Base-by-base conservation (phyloP, 1,140 invertebrate species). In the Heterodera schachtii region DNA sequence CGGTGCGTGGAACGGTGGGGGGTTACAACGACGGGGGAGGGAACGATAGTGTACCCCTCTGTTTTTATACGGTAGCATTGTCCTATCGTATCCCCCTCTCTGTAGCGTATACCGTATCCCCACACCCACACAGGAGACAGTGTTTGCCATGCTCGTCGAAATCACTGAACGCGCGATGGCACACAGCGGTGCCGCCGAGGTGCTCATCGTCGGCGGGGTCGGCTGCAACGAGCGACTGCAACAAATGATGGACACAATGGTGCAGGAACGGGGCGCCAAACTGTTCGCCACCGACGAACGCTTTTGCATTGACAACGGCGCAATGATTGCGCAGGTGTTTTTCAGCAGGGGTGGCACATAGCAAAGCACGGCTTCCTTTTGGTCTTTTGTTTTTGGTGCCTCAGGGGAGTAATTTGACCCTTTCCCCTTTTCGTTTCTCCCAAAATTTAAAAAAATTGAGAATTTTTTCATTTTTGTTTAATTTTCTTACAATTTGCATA, bases 161-260 rank as follows among this genome's bases (percentile, higher is more conserved):
- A 99, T 96, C 44, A 99, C 97, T 88, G 98, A 99, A 91, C 91
- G 98, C 90, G 97, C 97, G 11, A 97, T 99, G 95, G 96, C 97
- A 0, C 96, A 98, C 90, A 95, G 95, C 90, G 94, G 93, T 66
- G 97, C 96, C n/a, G 57, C 90, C 47, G 92, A 93, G 89, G 92
- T 93, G 13, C 86, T 93, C 2, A 92, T 93, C 85, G 93, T 93
- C 67, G 93, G 93, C 49, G 93, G 93, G 43, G 93, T 93, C 67
- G 92, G 92, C 9, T 92, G 92, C 89, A 99, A 99, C 90, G 92
- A 94, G 88, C 92, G 96, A 67, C 91, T 99, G 5, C 98, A 99
- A 92, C 93, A 90, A 81, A 99, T 99, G 98, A 98, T 99, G 96
- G 92, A 90, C 8, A 92, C 93, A 44, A 99, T 99, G 98, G 97